Conservation (phyloP, 2,797 vertebrate genomes). For the Aphelocoma californica region DNA sequence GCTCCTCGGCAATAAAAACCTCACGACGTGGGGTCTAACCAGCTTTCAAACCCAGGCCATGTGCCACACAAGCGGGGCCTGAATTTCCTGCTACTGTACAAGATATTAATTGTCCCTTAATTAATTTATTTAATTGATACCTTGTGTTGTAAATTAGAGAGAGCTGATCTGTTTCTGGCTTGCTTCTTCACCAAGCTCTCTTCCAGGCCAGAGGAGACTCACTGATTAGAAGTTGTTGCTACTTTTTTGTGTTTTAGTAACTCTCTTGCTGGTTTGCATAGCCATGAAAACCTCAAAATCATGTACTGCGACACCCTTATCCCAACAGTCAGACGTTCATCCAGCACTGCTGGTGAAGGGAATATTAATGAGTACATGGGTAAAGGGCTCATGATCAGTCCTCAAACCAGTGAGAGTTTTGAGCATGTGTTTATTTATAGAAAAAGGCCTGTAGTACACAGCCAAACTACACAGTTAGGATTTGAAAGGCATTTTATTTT, state of each 20-base stretch:
- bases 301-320: fast-evolving
- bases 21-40: background rate
- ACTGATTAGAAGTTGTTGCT: background rate
- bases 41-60: background rate
- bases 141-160: conserved; percentile 11
- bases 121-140: background rate
- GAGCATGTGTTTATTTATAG: background rate
- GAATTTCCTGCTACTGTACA: conserved; percentile 27
- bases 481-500: background rate
- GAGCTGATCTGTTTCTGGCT: background rate
- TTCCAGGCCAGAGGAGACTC: background rate
- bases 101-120: background rate
- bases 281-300: background rate
- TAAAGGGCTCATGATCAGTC: background rate
- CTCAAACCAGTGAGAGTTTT: background rate
- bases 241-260: background rate
- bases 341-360: background rate
- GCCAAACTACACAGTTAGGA: background rate
- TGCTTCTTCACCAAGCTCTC: background rate
- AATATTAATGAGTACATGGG: background rate
- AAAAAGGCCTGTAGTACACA: background rate
- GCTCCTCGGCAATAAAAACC: conserved; percentile 20
- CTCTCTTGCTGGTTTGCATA: background rate
- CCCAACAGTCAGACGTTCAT: background rate
- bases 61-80: background rate